phyloP scores from a whole-genome alignment of 2,797 vertebrate species.

The Borostomias antarcticus region DNA sequence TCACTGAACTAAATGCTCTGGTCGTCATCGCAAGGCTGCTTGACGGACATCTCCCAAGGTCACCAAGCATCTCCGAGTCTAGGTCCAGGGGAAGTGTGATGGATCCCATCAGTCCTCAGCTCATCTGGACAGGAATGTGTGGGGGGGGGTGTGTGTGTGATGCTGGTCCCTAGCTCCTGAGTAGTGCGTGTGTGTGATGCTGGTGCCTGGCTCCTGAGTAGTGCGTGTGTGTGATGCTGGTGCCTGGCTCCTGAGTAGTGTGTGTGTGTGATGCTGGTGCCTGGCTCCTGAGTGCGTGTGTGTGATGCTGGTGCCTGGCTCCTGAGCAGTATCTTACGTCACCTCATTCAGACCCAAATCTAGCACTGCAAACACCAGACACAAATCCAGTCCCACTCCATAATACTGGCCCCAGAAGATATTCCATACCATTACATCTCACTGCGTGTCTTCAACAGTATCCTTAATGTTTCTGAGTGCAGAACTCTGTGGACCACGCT shows the following conservation, averaged over 20 bases:
- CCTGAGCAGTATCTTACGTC: neutral
- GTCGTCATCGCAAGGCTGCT: neutral
- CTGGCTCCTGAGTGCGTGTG: too few species aligned
- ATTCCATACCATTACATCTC: too few species aligned
- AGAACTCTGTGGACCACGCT: too few species aligned
- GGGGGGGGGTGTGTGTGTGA: neutral
- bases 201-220: too few species aligned
- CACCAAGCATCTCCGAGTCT: neutral
- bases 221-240: neutral
- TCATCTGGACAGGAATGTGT: neutral
- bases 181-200: neutral
- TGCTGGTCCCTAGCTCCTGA: neutral
- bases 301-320: too few species aligned
- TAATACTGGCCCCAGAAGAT: neutral
- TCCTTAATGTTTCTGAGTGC: too few species aligned
- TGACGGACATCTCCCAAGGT: constrained; percentile 3
- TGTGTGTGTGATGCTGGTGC: neutral
- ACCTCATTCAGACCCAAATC: neutral
- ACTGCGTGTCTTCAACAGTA: too few species aligned
- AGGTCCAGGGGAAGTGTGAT: neutral
- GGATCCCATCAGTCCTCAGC: constrained; percentile 3
- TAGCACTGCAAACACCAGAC: neutral
- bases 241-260: neutral
- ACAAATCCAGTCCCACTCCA: neutral
- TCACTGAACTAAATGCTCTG: neutral